phyloP scores from a whole-genome alignment of 2,113 vertebrate genomes.

The Megalops atlanticus region DNA sequence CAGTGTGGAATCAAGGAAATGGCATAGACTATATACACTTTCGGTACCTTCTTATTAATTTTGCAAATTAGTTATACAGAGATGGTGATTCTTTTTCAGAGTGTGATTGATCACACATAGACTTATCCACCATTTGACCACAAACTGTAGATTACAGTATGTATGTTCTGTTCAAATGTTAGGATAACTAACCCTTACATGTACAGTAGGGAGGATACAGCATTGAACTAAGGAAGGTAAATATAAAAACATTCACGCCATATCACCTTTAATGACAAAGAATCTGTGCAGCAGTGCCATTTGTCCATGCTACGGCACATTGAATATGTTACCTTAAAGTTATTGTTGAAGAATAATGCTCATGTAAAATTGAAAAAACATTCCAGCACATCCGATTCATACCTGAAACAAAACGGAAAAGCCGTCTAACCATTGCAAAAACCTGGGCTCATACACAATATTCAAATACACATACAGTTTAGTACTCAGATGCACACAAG shows the following conservation, averaged over 20 bases:
- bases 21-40: slow-evolving; percentile 14
- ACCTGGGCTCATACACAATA: neutral
- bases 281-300: neutral
- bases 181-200: neutral
- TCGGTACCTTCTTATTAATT: slow-evolving; percentile 41
- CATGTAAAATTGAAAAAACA: slow-evolving; percentile 11
- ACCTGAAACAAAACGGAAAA: neutral
- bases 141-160: neutral
- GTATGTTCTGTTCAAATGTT: neutral
- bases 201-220: neutral
- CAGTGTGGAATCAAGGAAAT: slow-evolving; percentile 38
- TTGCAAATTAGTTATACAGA: slow-evolving; percentile 43
- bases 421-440: neutral
- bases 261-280: neutral
- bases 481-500: neutral
- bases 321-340: neutral
- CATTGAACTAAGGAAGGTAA: neutral
- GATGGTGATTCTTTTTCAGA: neutral
- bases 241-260: neutral
- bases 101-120: neutral
- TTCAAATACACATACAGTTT: neutral
- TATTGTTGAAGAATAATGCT: neutral
- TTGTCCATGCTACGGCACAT: neutral
- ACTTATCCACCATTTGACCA: neutral
- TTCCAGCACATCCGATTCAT: too few species aligned